A percentile compares a stretch with the other conserved stretches of the same genome.
These are phyloP conservation scores for Chirona hameri DNA, from an alignment of 2,888 invertebrate genomes.

Conservation along the genomic window DNA sequence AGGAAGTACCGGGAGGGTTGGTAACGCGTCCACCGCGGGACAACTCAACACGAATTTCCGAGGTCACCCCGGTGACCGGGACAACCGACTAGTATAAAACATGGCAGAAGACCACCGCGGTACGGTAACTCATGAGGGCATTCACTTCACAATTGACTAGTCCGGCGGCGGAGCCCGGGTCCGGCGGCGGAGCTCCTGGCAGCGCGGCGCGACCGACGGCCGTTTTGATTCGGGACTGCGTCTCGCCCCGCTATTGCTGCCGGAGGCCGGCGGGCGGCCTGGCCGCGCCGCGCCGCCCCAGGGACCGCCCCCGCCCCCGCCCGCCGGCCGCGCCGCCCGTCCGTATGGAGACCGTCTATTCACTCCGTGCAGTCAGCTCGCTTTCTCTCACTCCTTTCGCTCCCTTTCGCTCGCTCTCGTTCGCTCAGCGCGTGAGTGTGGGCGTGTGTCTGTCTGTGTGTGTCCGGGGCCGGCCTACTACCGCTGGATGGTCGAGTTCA, in stretches of 20 bases:
- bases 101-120: constrained; percentile 25
- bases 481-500: constrained; percentile 89
- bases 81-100: constrained; percentile 24
- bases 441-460: background rate
- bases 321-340: background rate
- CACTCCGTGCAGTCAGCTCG: background rate
- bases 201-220: background rate
- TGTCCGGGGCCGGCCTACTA: constrained; percentile 52
- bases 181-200: background rate
- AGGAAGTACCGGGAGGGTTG: background rate
- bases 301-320: background rate
- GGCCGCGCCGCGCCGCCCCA: background rate
- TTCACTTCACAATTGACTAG: constrained; percentile 24
- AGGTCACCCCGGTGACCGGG: background rate
- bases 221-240: constrained; percentile 1
- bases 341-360: constrained; percentile 14
- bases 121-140: constrained; percentile 13
- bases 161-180: no score
- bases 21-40: background rate
- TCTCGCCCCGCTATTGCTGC: background rate
- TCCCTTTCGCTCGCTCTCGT: background rate
- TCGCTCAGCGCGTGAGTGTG: background rate
- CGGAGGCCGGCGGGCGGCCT: background rate
- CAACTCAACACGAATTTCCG: constrained; percentile 1
- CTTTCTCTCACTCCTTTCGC: background rate